phyloP scores from a whole-genome alignment of 2,888 invertebrate species.

The Cerceris ruficornis region DNA sequence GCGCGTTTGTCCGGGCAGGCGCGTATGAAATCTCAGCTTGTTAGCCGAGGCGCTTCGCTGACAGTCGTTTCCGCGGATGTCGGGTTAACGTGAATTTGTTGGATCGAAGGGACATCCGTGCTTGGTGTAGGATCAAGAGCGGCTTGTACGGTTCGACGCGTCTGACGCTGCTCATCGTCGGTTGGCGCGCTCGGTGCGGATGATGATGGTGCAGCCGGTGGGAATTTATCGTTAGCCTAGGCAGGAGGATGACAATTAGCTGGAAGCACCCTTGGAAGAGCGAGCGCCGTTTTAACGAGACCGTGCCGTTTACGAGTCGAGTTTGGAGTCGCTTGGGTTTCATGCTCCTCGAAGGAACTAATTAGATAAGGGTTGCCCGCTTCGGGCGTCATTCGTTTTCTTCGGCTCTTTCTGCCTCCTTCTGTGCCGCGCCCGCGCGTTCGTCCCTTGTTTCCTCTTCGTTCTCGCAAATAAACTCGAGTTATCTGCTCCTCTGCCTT shows the following conservation, averaged over 20 bases:
- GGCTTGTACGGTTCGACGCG: slow-evolving; percentile 56
- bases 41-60: slow-evolving; percentile 54
- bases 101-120: slow-evolving; percentile 39
- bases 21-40: slow-evolving; percentile 64
- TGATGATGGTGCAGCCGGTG: slow-evolving; percentile 27
- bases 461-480: slow-evolving; percentile 19
- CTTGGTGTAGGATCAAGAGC: slow-evolving; percentile 41
- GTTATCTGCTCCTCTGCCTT: not conserved
- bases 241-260: slow-evolving; percentile 61
- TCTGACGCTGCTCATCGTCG: slow-evolving; percentile 25
- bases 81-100: slow-evolving; percentile 46
- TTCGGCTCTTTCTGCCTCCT: slow-evolving; percentile 26
- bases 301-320: slow-evolving; percentile 56
- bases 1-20: slow-evolving; percentile 41
- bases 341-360: slow-evolving; percentile 60
- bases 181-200: slow-evolving; percentile 34
- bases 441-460: not conserved
- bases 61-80: slow-evolving; percentile 56
- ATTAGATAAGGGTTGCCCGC: slow-evolving; percentile 63
- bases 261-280: slow-evolving; percentile 47
- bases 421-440: not conserved
- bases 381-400: slow-evolving; percentile 50
- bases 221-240: slow-evolving; percentile 55
- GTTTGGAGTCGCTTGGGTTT: slow-evolving; percentile 57
- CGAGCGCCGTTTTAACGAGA: slow-evolving; percentile 58